Base-by-base conservation (phyloP, 2,797 vertebrate genomes). In the Thaleichthys pacificus region DNA sequence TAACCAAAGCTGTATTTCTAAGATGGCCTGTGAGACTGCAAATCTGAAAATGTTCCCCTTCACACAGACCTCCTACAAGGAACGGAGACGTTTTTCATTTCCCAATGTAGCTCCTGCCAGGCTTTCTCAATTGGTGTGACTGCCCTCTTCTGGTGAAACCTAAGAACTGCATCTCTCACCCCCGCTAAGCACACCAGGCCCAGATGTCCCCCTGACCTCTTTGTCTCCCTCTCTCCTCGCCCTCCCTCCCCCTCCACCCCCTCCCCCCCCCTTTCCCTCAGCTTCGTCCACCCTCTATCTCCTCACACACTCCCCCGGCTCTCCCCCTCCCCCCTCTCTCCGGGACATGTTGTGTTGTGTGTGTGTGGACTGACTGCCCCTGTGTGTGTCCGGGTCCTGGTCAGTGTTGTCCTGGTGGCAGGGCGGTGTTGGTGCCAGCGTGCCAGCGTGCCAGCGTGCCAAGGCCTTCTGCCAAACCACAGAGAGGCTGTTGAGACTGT, bases 131-230 rank as follows among this genome's bases (percentile, higher is more conserved):
- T 68, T 69, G 67, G 57, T 26, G 49, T 57, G 38, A 62, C 63
- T 74, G 67, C 72, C 69, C 69, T 77, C 78, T 77, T 47, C 75
- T 80, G 78, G 73, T 51, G 30, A 77, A 57, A 62, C 8, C 7
- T 9, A 21, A 63, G 24, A 61, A 61, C 62, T 73, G 71, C 61
- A 66, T 19, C 38, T 66, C 22, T 58, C 56, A 42, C 6, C 38
- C 38, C 38, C 38, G 5, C 38, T 11, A 42, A 42, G 1, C 38
- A 42, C 38, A 42, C 7, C 38, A 42, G 38, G 7, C 38, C 38
- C 38, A 42, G 9, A 42, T 56, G 61, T 30, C 38, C 51, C n/a
- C 30, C 9, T 35, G 26, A 51, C 67, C 54, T 15, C 22, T 26
- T 42, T 61, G 60, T 26, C 17, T 68, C 3, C 56, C 22, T 5